Percentiles rank a stretch among this genome's conserved stretches.
phyloP scores from a whole-genome alignment of 2,888 invertebrate species.

The Andrena trimmerana region DNA sequence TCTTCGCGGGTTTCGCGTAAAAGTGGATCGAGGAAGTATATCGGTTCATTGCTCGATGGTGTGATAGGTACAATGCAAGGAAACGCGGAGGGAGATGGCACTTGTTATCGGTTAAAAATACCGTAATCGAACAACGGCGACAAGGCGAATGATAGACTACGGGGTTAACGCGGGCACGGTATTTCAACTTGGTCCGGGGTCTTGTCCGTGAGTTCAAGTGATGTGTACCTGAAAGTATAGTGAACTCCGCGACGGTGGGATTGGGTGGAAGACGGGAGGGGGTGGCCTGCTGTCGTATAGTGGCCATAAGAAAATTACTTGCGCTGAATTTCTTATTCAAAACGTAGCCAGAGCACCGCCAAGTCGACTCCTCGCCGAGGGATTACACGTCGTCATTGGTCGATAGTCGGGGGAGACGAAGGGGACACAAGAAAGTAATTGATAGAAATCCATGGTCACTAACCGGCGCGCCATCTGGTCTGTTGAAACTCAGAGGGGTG shows the following conservation, averaged over 20 bases:
- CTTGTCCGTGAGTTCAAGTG: conserved; percentile 38
- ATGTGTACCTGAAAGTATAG: conserved; percentile 42
- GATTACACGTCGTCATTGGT: conserved; percentile 51
- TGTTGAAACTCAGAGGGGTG: background rate
- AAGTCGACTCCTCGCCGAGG: conserved; percentile 50
- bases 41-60: conserved; percentile 50
- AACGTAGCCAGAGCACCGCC: conserved; percentile 64
- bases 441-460: conserved; percentile 47
- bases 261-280: conserved; percentile 51
- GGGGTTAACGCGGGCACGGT: conserved; percentile 22
- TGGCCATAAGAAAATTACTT: conserved; percentile 81
- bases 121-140: conserved; percentile 53
- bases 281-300: conserved; percentile 44
- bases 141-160: conserved; percentile 45
- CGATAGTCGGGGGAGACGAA: conserved; percentile 52
- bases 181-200: conserved; percentile 50
- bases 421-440: conserved; percentile 61
- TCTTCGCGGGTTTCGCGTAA: background rate
- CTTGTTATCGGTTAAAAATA: conserved; percentile 67
- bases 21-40: conserved; percentile 10
- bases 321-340: conserved; percentile 78
- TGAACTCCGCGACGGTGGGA: conserved; percentile 40
- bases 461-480: conserved; percentile 7
- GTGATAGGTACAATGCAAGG: conserved; percentile 5
- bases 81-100: conserved; percentile 24